Evolutionary conservation across 2,888 invertebrate genomes (phyloP).

Genomic region (Tiliacea aurago): DNA sequence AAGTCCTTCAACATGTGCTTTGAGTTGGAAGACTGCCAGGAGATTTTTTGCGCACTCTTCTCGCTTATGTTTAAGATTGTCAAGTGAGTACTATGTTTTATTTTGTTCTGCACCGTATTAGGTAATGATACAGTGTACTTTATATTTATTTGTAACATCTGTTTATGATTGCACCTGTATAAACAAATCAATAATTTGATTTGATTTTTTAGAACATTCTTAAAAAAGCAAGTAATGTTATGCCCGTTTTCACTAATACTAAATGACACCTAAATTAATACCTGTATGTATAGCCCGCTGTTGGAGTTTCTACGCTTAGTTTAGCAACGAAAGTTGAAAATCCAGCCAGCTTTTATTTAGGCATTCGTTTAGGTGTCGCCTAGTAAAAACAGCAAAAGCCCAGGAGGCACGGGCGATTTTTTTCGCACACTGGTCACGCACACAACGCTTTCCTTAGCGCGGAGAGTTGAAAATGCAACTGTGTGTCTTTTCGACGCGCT

Average conservation of each 20-base stretch:
- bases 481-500: too few species aligned
- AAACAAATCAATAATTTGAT: too few species aligned
- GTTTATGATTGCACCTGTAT: too few species aligned
- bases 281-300: too few species aligned
- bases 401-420: too few species aligned
- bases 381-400: neutral
- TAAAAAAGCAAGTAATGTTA: neutral
- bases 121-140: too few species aligned
- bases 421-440: too few species aligned
- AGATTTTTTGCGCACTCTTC: constrained; percentile 98
- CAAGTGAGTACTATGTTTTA: constrained; percentile 93
- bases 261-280: neutral
- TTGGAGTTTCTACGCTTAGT: neutral
- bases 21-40: constrained; percentile 99
- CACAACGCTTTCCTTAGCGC: too few species aligned
- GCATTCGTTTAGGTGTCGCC: neutral
- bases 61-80: constrained; percentile 98
- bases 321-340: neutral
- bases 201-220: neutral
- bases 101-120: neutral
- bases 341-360: neutral
- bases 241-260: neutral
- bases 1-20: constrained; percentile 99
- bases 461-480: too few species aligned
- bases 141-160: too few species aligned